Percentiles rank a stretch among this genome's conserved stretches.
Evolutionary conservation across 2,113 vertebrate species (phyloP).

Genomic region (Terrapene triunguis): DNA sequence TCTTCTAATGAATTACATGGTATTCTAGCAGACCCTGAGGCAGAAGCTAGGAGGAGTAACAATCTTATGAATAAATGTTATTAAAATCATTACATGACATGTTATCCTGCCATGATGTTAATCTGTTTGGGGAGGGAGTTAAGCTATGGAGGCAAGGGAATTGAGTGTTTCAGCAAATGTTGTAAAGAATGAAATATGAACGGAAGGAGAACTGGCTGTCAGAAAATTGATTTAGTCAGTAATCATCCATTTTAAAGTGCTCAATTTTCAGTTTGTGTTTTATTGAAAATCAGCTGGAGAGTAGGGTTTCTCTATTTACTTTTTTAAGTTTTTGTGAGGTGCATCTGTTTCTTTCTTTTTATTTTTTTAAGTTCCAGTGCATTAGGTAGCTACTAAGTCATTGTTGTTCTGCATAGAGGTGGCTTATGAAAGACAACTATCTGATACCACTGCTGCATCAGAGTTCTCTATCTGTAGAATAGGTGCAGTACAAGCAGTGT

Average conservation of each 20-base stretch:
- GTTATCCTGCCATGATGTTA: conserved; percentile 35
- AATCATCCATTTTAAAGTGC: neutral
- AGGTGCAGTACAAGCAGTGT: accelerated
- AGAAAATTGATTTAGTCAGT: neutral
- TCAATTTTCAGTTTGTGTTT: neutral
- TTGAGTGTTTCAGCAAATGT: neutral
- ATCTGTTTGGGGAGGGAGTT: conserved; percentile 10
- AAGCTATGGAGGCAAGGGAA: neutral
- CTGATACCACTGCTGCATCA: neutral
- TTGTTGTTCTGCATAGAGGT: neutral
- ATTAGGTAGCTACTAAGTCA: neutral
- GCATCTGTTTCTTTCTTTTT: neutral
- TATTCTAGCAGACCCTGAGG: conserved; percentile 14
- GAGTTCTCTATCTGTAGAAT: neutral
- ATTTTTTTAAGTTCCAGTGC: accelerated
- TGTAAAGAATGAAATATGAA: conserved; percentile 15
- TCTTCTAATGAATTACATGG: conserved; percentile 42
- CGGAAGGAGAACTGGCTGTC: neutral
- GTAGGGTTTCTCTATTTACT: neutral
- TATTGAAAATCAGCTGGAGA: neutral
- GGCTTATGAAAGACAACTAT: neutral
- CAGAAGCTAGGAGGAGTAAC: conserved; percentile 52
- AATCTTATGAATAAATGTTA: conserved; percentile 53
- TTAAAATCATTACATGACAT: conserved; percentile 54
- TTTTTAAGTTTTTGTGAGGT: neutral